Base-by-base conservation (phyloP, 2,797 vertebrate species). In the Tenualosa ilisha region DNA sequence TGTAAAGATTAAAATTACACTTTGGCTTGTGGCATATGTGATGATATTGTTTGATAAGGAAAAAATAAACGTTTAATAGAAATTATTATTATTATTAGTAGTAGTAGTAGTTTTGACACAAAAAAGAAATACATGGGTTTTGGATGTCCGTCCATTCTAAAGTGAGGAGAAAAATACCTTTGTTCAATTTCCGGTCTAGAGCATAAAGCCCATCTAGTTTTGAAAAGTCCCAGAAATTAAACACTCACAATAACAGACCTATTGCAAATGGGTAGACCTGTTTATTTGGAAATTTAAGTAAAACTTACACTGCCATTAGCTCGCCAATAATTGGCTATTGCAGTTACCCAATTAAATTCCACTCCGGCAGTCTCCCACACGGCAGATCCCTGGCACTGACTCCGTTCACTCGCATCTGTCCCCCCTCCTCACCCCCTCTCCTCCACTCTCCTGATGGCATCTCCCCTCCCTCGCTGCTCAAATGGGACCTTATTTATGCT, bases 401-500 rank as follows among this genome's bases (percentile, higher is more conserved):
- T 24, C 37, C 46, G 82, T 82, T 82, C n/a, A 20, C 53, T 54
- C 17, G 53, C 53, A 54, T 54, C 9, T 12, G 2, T 20, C 68
- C 43, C 4, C 68, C 31, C 15, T 37, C 15, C 61, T 26, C 61
- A 0, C 24, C 7, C 63, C 13, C 68, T 75, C 72, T 46, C 37
- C 72, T 79, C 72, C 20, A 7, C 68, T 24, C 49, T 82, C 12
- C 49, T 51, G 20, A 26, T 53, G 50, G 22, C 46, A 72, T 72
- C 63, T 37, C 24, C 63, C 63, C 26, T 15, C 31, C 13, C 53
- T 26, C 17, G 5, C 81, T 24, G 81, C 81, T 43, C 40, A 89
- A 88, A 88, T 87, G 86, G 81, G 81, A 84, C 85, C 85, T 89
- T 88, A 89, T 86, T 90, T 88, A 89, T 86, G 89, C 51, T 79